Evolutionary conservation across 2,888 invertebrate genomes (phyloP), one percentile per base, ranked within the genome.

Genomic region (Drosophila subquinaria): DNA sequence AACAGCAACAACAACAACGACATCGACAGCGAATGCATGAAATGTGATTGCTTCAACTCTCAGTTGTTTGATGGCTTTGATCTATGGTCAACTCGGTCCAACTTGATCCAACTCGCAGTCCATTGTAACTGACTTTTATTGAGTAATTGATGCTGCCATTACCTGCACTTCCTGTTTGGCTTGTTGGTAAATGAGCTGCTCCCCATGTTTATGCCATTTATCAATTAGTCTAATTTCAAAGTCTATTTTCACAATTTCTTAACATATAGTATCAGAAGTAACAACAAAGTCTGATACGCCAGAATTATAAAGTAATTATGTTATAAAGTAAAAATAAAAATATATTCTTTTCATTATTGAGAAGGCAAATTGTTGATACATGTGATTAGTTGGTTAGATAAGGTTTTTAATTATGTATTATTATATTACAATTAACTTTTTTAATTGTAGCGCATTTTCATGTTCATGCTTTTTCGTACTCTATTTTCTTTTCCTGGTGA

Each of bases 71-170:
- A 69, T 74, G 78, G 70, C 83, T 83, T 83, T 86, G 83, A 80
- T 86, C 76, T 74, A 64, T 68, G 56, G n/a, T 30, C 38, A 56
- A 15, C 17, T 27, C 30, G 8, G 30, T 1, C 8, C 30, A 30
- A 30, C 30, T 30, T 30, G 30, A 8, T 8, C 36, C 43, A 52
- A 45, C 20, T 20, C 17, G 20, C 23, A 55, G 36, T 48, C 35
- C 56, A 48, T 50, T 50, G 42, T 52, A 72, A 47, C 72, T 82
- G 79, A 40, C 53, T 69, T 64, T 68, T 69, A 73, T 73, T 76
- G 82, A 82, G 69, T 81, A 83, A 83, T 82, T 81, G 82, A 82
- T 81, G 81, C 69, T 64, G 56, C 67, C 47, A 51, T 36, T 57
- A 45, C 43, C 47, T 45, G 40, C 52, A 45, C 53, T 38, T 27